Evolutionary conservation across 2,888 invertebrate genomes (phyloP), one percentile per base, ranked within the genome.

Genomic region (Ophonus ardosiacus): DNA sequence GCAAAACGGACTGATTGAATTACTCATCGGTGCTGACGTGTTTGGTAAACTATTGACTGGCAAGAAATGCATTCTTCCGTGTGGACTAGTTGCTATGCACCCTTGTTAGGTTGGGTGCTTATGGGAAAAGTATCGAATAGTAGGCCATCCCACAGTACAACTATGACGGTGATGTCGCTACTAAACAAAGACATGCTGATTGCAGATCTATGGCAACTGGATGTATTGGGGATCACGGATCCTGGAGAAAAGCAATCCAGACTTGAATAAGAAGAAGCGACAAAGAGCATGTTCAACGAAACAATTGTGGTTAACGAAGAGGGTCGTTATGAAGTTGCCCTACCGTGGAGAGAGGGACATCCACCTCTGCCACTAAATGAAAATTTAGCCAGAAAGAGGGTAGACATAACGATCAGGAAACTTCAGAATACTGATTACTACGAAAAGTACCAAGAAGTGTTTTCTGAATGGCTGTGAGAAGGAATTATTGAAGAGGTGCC

Each of bases 381-480:
- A 18, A 61, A 61, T 3, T 17, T 18, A 61, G 18, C 61, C 17
- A 18, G 18, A 18, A 61, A 61, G 8, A 15, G 61, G 18, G 4
- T 61, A 61, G 61, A 61, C 4, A 8, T 1, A 15, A 61, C 61
- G 17, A 3, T 61, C 17, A 18, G 8, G 1, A 61, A 61, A 61
- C 18, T 61, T 17, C 17, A 18, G 18, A 15, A 61, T 1, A 61
- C 17, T 6, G 5, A 18, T 6, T 61, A 61, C 18, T 89, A 89
- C 84, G 84, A 88, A 38, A 21, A 84, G n/a, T 61, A 61, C 17
- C 61, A 61, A 61, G 61, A 61, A 61, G 86, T 89, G 13, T 88
- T 90, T 17, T 7, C 86, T 1, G 88, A 87, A 18, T 89, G 89
- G 89, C 13, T 86, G 2, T n/a, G 63, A 4, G 86, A 86, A 24